Percentiles rank a stretch among this genome's conserved stretches.
phyloP scores from a whole-genome alignment of 2,113 vertebrate genomes.

The Lathamus discolor region DNA sequence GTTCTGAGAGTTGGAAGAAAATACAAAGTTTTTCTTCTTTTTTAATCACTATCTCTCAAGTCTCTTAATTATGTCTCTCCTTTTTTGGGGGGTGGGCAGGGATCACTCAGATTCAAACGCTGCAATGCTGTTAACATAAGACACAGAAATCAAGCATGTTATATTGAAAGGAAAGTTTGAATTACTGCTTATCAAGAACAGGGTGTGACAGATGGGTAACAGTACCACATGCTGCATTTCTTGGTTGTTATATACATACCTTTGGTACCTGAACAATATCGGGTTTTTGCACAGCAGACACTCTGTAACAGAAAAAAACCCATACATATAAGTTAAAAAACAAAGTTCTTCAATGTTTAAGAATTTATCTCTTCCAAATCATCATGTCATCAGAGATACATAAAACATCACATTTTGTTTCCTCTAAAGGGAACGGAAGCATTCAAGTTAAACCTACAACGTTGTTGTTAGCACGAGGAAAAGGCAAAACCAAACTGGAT shows the following conservation, averaged over 20 bases:
- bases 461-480: not conserved
- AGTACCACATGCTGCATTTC: not conserved
- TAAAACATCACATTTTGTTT: not conserved
- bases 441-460: not conserved
- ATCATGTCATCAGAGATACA: accelerated
- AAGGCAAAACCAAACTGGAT: not conserved
- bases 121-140: not conserved
- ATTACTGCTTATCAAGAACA: not conserved
- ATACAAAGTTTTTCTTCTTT: not conserved
- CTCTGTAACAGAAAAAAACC: slow-evolving; percentile 71
- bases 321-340: not conserved
- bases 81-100: not conserved
- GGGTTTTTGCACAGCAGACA: slow-evolving; percentile 76
- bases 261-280: slow-evolving; percentile 79
- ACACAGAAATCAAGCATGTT: not conserved
- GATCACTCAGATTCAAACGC: not conserved
- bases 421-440: not conserved
- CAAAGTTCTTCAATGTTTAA: not conserved
- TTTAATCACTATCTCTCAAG: not conserved
- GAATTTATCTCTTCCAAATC: not conserved
- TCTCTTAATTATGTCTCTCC: not conserved
- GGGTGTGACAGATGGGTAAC: not conserved
- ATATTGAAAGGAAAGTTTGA: not conserved
- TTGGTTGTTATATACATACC: slow-evolving; percentile 73
- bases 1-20: not conserved